Percentiles rank a stretch among this genome's conserved stretches.
phyloP scores from a whole-genome alignment of 2,797 vertebrate genomes.

The Enteromius unitaeniatus region DNA sequence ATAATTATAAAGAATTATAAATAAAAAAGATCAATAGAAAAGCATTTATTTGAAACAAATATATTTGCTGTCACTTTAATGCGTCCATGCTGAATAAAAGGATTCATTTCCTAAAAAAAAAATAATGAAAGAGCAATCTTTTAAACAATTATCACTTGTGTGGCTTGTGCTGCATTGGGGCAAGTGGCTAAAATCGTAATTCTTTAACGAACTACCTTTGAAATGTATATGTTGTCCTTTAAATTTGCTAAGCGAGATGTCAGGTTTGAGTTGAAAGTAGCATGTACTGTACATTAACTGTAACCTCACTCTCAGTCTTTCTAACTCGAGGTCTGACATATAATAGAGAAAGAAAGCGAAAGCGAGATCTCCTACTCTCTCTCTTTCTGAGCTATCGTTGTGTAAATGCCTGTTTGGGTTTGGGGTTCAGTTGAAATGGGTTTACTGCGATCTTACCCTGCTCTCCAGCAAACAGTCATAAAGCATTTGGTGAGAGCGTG shows the following conservation, averaged over 20 bases:
- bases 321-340: constrained; percentile 59
- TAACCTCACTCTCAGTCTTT: constrained; percentile 71
- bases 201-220: too few relatives aligned
- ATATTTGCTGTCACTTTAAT: too few relatives aligned
- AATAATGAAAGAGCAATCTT: too few relatives aligned
- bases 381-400: constrained; percentile 68
- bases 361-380: constrained; percentile 56
- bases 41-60: too few relatives aligned
- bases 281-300: constrained; percentile 16
- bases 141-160: too few relatives aligned
- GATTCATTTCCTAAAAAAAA: too few relatives aligned
- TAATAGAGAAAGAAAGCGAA: background rate
- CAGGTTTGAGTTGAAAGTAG: background rate
- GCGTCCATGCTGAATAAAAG: too few relatives aligned
- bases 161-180: too few relatives aligned
- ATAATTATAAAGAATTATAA: too few relatives aligned
- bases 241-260: background rate
- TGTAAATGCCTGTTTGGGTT: constrained; percentile 59
- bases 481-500: constrained; percentile 67
- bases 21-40: too few relatives aligned
- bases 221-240: background rate
- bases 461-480: constrained; percentile 76
- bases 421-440: constrained; percentile 75
- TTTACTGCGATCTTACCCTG: constrained; percentile 58
- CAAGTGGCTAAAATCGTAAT: too few relatives aligned